Percentiles rank a stretch among this genome's conserved stretches.
Evolutionary conservation across 2,888 invertebrate genomes (phyloP).

Genomic region (Pseudococcus longispinus): DNA sequence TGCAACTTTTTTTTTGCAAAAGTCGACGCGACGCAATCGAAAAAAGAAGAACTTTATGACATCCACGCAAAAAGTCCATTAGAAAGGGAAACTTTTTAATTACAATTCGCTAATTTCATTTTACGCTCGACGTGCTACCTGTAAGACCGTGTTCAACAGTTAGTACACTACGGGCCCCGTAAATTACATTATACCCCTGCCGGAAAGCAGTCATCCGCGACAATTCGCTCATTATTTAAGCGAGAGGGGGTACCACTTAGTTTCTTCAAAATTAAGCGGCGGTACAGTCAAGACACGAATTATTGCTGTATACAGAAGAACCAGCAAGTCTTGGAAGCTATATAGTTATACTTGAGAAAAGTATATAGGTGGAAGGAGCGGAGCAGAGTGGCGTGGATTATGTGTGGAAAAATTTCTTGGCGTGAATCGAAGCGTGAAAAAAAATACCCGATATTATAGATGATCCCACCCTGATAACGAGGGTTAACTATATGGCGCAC

Average conservation of each 20-base stretch:
- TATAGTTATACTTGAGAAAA: not conserved
- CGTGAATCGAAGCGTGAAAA: conserved; percentile 51
- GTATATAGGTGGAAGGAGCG: not conserved
- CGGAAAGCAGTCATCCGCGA: conserved; percentile 37
- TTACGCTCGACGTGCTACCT: conserved; percentile 44
- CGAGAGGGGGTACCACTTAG: not conserved
- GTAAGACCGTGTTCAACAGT: conserved; percentile 29
- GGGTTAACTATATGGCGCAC: conserved; percentile 28
- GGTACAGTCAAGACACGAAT: conserved; percentile 23
- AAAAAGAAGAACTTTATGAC: conserved; percentile 24
- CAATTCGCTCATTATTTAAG: conserved; percentile 36
- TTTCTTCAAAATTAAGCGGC: conserved; percentile 45
- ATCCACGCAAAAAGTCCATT: not conserved
- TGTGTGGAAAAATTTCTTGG: conserved; percentile 49
- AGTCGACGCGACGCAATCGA: not conserved
- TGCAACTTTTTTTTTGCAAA: not conserved
- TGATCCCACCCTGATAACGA: conserved; percentile 56
- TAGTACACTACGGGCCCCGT: not conserved
- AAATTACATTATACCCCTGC: conserved; percentile 52
- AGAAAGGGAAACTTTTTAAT: conserved; percentile 50
- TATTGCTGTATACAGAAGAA: not conserved
- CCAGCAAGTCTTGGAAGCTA: not conserved
- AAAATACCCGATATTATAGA: conserved; percentile 52
- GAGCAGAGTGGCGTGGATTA: not conserved
- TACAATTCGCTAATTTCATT: conserved; percentile 56